Percentiles rank a stretch among this genome's conserved stretches.
Conservation (phyloP, 2,888 invertebrate genomes). For the Sepiola atlantica region DNA sequence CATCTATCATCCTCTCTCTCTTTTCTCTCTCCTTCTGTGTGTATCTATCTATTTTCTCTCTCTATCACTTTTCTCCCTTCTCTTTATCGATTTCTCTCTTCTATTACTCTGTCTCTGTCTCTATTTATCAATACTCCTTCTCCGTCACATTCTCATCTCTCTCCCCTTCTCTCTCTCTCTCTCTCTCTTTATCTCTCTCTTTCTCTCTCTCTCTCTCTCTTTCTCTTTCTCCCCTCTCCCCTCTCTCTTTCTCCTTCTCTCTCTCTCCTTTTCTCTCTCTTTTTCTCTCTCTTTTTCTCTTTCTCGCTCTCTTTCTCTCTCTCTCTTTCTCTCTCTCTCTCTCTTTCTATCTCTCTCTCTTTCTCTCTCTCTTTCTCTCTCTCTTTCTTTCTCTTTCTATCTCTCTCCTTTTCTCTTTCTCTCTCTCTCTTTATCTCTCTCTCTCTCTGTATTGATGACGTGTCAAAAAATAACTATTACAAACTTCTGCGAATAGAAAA, state of each 20-base stretch:
- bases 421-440: no score
- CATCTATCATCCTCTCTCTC: no score
- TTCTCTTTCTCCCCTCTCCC: not conserved
- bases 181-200: not conserved
- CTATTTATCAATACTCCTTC: not conserved
- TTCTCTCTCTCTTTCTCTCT: no score
- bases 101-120: not conserved
- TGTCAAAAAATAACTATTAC: no score
- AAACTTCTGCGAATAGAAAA: no score
- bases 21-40: no score
- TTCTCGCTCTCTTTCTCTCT: not conserved
- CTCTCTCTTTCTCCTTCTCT: not conserved
- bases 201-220: not conserved
- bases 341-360: not conserved
- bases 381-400: no score
- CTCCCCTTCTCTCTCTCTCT: not conserved
- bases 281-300: not conserved
- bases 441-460: no score
- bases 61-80: no score
- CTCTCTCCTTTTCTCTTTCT: no score
- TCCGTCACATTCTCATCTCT: not conserved
- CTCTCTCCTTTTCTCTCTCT: not conserved
- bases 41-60: no score
- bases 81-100: not conserved
- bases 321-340: not conserved